Percentiles rank a stretch among this genome's conserved stretches.
Conservation (phyloP, 2,113 vertebrate species). For the Sylvietta virens region DNA sequence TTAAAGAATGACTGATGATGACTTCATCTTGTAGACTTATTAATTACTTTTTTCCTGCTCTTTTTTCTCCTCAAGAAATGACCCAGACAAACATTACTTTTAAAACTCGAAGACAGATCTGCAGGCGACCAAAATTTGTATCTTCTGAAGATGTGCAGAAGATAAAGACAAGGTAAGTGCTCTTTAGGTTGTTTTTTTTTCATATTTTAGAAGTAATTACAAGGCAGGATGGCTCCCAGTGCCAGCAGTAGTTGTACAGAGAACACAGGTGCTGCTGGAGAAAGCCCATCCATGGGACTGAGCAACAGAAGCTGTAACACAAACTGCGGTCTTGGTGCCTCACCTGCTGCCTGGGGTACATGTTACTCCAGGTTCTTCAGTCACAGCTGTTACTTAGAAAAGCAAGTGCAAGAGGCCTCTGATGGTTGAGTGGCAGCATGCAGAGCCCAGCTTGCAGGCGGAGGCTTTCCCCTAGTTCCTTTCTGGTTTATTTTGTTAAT, state of each 20-base stretch:
- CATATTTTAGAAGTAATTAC: not conserved
- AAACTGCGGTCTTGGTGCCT: not conserved
- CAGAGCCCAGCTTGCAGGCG: not conserved
- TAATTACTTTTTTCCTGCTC: not conserved
- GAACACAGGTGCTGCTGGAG: not conserved
- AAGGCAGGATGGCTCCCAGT: not conserved
- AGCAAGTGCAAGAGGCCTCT: not conserved
- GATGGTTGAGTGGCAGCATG: not conserved
- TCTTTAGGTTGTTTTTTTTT: not conserved
- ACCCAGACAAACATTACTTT: constrained; percentile 76
- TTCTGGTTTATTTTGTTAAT: not conserved
- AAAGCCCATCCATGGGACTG: not conserved
- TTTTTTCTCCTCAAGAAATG: constrained; percentile 73
- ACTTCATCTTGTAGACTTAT: not conserved
- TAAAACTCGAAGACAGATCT: constrained; percentile 74
- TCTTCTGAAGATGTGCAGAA: constrained; percentile 78
- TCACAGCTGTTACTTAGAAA: not conserved
- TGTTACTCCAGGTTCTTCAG: not conserved
- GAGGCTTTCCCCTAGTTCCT: not conserved
- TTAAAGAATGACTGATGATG: not conserved
- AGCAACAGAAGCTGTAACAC: not conserved
- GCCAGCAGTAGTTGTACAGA: not conserved
- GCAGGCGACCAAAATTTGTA: constrained; percentile 84
- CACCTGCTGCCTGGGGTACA: not conserved
- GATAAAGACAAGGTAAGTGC: constrained; percentile 61